Evolutionary conservation across 2,113 vertebrate species (phyloP).

Genomic region (Psilopogon haemacephalus): DNA sequence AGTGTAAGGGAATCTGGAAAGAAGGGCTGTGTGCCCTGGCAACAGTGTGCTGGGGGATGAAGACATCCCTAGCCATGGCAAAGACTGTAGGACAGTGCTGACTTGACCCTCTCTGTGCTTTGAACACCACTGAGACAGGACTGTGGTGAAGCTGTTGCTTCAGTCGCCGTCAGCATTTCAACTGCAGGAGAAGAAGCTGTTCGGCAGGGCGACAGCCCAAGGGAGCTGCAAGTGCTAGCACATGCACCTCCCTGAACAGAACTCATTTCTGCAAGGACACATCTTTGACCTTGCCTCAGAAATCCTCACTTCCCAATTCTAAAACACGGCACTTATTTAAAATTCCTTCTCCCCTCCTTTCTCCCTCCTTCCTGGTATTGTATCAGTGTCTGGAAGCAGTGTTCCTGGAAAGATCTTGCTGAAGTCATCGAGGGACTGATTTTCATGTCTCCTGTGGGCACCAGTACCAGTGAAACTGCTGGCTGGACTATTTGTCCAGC

Average conservation of each 20-base stretch:
- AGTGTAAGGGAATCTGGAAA: neutral
- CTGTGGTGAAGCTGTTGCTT: neutral
- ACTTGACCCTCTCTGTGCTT: neutral
- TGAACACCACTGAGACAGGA: no score
- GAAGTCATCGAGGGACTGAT: neutral
- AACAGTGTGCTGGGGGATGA: neutral
- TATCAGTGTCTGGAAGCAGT: neutral
- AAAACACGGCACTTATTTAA: neutral
- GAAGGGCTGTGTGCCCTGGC: neutral
- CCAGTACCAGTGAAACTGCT: neutral
- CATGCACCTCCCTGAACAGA: neutral
- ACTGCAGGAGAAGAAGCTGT: neutral
- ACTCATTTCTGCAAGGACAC: neutral
- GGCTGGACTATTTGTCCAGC: neutral
- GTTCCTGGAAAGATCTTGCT: neutral
- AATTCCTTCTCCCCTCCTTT: neutral
- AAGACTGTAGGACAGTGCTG: neutral
- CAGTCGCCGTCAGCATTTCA: neutral
- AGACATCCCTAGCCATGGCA: neutral
- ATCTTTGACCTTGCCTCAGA: neutral
- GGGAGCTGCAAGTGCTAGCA: neutral
- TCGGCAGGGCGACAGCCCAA: neutral
- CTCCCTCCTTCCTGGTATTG: neutral
- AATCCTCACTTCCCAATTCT: neutral
- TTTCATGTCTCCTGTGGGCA: neutral